Percentiles rank a stretch among this genome's conserved stretches.
These are phyloP conservation scores for Callipepla squamata DNA, from an alignment of 2,113 vertebrate species.

Conservation along the genomic window DNA sequence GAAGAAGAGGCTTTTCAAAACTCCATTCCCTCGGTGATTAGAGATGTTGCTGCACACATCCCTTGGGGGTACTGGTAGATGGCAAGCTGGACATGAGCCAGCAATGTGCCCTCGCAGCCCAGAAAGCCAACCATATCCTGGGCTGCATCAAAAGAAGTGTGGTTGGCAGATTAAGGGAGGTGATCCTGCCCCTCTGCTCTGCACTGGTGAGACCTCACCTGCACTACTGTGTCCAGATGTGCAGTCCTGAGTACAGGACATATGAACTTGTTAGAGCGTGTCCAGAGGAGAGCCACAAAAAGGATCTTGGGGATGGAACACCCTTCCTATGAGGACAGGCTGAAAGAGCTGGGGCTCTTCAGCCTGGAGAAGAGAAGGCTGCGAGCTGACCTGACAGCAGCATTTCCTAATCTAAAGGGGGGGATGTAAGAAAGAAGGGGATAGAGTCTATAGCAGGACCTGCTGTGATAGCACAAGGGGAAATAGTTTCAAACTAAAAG, in stretches of 20 bases:
- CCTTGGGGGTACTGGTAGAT: background rate
- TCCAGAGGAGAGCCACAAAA: background rate
- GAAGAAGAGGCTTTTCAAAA: background rate
- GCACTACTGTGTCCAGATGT: background rate
- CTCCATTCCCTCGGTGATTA: background rate
- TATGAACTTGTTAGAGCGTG: background rate
- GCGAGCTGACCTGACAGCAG: background rate
- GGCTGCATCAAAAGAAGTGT: background rate
- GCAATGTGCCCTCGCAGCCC: background rate
- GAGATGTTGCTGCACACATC: background rate
- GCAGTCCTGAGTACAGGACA: background rate
- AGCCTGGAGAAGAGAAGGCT: background rate
- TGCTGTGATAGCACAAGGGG: too few relatives aligned
- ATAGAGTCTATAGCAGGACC: background rate
- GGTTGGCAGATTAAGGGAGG: background rate
- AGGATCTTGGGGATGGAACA: background rate
- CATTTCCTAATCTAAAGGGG: background rate
- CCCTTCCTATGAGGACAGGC: background rate
- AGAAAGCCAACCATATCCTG: background rate
- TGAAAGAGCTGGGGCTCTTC: background rate
- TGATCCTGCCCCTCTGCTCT: background rate
- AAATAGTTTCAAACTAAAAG: too few relatives aligned
- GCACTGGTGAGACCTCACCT: background rate
- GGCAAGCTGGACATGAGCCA: background rate
- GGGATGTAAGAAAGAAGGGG: background rate